Conservation (phyloP, 1,140 invertebrate species). For the Sitodiplosis mosellana region DNA sequence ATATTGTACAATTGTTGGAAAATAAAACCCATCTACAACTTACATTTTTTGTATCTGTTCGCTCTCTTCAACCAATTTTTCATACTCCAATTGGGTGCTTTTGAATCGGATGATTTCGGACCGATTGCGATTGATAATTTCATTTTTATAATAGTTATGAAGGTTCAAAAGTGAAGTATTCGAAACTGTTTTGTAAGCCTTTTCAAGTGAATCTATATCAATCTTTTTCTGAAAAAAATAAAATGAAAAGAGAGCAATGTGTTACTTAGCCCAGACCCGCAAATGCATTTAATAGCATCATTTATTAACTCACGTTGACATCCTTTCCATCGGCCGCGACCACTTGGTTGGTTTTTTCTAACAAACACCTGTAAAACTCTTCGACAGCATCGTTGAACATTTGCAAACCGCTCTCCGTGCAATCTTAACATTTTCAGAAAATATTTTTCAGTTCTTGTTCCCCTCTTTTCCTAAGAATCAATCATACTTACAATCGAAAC, state of each 20-base stretch:
- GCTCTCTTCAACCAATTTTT: slow-evolving; percentile 23
- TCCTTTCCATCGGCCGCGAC: slow-evolving; percentile 6
- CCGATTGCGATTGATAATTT: slow-evolving; percentile 18
- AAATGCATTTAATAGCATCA: neutral
- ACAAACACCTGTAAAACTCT: slow-evolving; percentile 17
- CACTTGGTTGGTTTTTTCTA: slow-evolving; percentile 7
- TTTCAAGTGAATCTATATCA: slow-evolving; percentile 12
- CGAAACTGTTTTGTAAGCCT: slow-evolving; percentile 14
- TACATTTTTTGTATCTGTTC: slow-evolving; percentile 16
- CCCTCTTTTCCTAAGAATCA: too few species aligned
- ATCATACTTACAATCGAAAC: slow-evolving; percentile 12
- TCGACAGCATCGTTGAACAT: slow-evolving; percentile 18
- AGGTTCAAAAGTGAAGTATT: slow-evolving; percentile 17
- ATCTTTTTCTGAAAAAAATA: slow-evolving; percentile 4
- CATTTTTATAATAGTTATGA: slow-evolving; percentile 24
- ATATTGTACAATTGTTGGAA: too few species aligned
- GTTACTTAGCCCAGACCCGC: neutral
- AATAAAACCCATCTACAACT: too few species aligned
- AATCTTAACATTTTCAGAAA: slow-evolving; percentile 12
- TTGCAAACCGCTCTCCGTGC: slow-evolving; percentile 17
- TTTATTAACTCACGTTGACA: slow-evolving; percentile 1
- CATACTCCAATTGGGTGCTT: slow-evolving; percentile 18
- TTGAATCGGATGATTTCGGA: slow-evolving; percentile 19
- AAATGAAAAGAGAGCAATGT: neutral
- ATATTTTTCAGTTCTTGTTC: too few species aligned